phyloP scores from a whole-genome alignment of 2,888 invertebrate genomes.

The Zygothrica quintamaculata region DNA sequence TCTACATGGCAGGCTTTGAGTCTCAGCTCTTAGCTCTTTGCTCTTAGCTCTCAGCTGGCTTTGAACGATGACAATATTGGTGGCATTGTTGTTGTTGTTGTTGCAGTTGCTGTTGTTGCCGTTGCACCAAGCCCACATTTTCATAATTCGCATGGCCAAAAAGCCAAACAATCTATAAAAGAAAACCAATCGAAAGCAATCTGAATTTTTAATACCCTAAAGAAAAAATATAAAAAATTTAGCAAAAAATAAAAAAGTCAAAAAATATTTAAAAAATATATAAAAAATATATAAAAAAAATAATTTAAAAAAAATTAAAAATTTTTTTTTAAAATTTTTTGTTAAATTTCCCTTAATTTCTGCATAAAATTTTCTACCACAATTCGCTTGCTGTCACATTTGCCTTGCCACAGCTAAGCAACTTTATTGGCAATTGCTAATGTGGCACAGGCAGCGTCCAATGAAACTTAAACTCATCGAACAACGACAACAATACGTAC shows the following conservation, averaged over 20 bases:
- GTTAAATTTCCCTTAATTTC: too few species aligned
- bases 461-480: conserved; percentile 54
- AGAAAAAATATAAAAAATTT: too few species aligned
- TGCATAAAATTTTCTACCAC: too few species aligned
- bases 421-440: neutral
- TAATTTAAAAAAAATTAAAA: too few species aligned
- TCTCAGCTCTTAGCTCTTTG: conserved; percentile 26
- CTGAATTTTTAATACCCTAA: conserved; percentile 14
- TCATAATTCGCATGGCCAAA: conserved; percentile 71
- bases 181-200: neutral
- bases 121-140: conserved; percentile 72
- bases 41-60: conserved; percentile 13
- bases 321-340: too few species aligned
- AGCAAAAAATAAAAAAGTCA: too few species aligned
- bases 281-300: too few species aligned
- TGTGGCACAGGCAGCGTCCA: conserved; percentile 32
- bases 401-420: too few species aligned
- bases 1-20: conserved; percentile 35
- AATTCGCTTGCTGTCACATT: too few species aligned
- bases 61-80: conserved; percentile 59
- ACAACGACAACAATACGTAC: conserved; percentile 49
- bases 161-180: conserved; percentile 35
- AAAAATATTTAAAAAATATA: too few species aligned
- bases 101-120: conserved; percentile 16
- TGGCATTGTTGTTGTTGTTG: conserved; percentile 30